A percentile compares a stretch with the other conserved stretches of the same genome.
phyloP scores from a whole-genome alignment of 35 echinoderm and acorn worm species.

The Holothuria glaberrima region DNA sequence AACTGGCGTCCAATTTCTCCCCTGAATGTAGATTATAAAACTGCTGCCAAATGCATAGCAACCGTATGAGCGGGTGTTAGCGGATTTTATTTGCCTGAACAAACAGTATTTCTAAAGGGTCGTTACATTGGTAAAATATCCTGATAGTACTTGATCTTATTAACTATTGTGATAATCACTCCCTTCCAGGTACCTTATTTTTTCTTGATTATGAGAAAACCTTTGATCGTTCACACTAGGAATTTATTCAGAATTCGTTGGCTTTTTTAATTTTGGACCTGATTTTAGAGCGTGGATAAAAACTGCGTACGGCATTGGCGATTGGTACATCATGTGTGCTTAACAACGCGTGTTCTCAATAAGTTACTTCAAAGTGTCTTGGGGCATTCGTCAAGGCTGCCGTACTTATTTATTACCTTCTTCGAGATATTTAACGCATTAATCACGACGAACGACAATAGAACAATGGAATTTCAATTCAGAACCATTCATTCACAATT shows the following conservation, averaged over 20 bases:
- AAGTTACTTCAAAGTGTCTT: too few species aligned
- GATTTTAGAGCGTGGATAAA: background rate
- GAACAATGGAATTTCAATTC: too few species aligned
- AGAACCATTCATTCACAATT: too few species aligned
- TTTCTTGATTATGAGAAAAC: constrained; percentile 16
- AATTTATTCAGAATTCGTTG: background rate
- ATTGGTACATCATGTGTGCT: too few species aligned
- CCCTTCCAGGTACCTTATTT: background rate
- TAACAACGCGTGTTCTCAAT: too few species aligned
- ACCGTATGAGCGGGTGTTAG: background rate
- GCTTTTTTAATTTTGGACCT: background rate
- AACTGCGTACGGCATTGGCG: background rate
- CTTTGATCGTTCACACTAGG: background rate
- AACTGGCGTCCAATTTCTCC: background rate
- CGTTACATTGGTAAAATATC: background rate
- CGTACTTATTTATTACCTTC: too few species aligned
- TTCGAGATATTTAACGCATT: too few species aligned
- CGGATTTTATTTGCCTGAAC: background rate
- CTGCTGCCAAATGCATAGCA: background rate
- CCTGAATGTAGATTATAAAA: background rate
- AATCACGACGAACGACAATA: too few species aligned
- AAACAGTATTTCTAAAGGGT: background rate
- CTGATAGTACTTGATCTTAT: background rate
- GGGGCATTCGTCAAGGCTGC: too few species aligned
- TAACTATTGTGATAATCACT: background rate